Evolutionary conservation across 53 echinoderm and acorn worm species (phyloP).

Genomic region (Astropecten irregularis): DNA sequence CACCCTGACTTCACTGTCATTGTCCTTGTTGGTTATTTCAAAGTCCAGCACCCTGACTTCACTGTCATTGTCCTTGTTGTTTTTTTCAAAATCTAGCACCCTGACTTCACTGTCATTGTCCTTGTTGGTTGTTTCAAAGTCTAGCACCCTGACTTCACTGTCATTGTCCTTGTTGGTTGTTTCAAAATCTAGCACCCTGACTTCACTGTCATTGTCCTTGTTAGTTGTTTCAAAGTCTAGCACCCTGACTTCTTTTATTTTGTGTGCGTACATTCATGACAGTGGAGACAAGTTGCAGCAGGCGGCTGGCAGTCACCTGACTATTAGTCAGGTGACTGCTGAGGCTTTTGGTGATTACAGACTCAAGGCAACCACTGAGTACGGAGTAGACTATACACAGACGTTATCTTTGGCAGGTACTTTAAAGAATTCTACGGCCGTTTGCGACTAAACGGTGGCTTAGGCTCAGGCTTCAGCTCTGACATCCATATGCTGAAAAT

Average conservation of each 20-base stretch:
- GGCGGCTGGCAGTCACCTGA: slow-evolving; percentile 21
- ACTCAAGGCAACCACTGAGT: background rate
- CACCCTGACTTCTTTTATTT: background rate
- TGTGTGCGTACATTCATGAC: background rate
- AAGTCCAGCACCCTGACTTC: background rate
- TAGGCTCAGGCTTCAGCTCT: no score
- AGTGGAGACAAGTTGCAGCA: background rate
- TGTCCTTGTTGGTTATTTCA: background rate
- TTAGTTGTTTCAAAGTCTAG: background rate
- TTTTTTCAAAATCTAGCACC: background rate
- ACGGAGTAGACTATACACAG: background rate
- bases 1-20: background rate
- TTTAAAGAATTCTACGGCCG: no score
- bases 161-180: background rate
- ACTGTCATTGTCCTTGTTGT: background rate
- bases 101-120: background rate
- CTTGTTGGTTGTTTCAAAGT: background rate
- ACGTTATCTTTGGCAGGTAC: slow-evolving; percentile 20
- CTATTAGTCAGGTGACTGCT: background rate
- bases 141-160: background rate
- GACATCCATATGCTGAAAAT: no score
- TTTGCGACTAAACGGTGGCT: no score
- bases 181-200: background rate
- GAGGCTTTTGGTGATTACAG: slow-evolving; percentile 33
- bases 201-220: background rate